A percentile compares a stretch with the other conserved stretches of the same genome.
Conservation (phyloP, 2,888 invertebrate genomes). For the Aspidiotus rigidus region DNA sequence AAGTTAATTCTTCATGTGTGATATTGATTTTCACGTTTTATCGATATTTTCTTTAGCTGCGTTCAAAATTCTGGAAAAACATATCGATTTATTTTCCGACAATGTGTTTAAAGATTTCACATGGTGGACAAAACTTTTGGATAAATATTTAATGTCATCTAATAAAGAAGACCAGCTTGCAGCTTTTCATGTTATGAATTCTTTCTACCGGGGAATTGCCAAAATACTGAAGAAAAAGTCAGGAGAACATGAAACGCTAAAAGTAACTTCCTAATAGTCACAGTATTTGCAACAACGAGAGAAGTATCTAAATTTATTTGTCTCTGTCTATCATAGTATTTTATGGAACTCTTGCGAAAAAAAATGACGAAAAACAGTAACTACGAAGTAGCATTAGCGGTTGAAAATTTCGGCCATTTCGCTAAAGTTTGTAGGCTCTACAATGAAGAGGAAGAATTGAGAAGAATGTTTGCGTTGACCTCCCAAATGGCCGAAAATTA, state of each 20-base stretch:
- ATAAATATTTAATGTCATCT: not conserved
- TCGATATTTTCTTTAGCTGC: conserved; percentile 2
- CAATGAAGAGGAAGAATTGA: not conserved
- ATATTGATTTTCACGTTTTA: not conserved
- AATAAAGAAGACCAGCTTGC: conserved; percentile 15
- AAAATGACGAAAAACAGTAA: not conserved
- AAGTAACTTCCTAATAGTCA: conserved; percentile 1
- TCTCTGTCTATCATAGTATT: not conserved
- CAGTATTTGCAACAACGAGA: not conserved
- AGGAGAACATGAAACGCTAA: not conserved
- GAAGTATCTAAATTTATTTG: not conserved
- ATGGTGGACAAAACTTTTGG: conserved; percentile 7
- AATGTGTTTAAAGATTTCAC: conserved; percentile 6
- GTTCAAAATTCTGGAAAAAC: conserved; percentile 6
- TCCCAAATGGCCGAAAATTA: conserved; percentile 10
- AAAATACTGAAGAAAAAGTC: conserved; percentile 7
- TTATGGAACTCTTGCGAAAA: not conserved
- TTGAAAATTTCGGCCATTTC: conserved; percentile 21
- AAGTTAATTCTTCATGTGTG: not conserved
- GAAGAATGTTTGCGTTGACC: conserved; percentile 9
- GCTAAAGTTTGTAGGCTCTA: conserved; percentile 9
- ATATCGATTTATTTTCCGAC: conserved; percentile 13
- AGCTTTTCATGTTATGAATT: conserved; percentile 2
- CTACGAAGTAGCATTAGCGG: conserved; percentile 7
- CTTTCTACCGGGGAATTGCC: conserved; percentile 13